Base-by-base conservation (phyloP, 2,797 vertebrate species). In the Meriones psammophilus region DNA sequence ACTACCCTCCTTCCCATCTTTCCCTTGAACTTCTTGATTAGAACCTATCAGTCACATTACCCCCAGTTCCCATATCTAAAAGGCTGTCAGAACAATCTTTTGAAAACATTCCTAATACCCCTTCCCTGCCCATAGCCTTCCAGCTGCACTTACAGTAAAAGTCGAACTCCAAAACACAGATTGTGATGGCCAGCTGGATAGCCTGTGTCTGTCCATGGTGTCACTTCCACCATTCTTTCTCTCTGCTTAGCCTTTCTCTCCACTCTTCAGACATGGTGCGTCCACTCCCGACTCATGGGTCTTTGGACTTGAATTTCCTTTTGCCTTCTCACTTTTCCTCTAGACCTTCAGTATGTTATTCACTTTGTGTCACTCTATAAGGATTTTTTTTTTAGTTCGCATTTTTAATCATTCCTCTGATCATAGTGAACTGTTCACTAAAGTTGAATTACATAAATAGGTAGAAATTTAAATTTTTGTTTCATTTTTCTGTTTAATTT, bases 61-160 rank as follows among this genome's bases (percentile, higher is more conserved):
- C 78, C 15, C 84, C 36, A 30, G 36, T 95, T 73, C 94, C 26
- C 89, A 74, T 84, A 39, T 79, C 56, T 74, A 73, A 9, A 78
- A 78, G 86, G n/a, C 36, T 94, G 13, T 66, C 64, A 89, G 46
- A 88, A 60, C 30, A 58, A 74, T 77, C 18, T 60, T 88, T 81
- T 88, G 30, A 90, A 94, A 96, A 77, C 58, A 94, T 58, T 54
- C 50, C 15, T 56, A 95, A 73, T 36, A 93, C 33, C 1, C 58
- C 8, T 77, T 56, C 33, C 15, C 54, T 84, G 46, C 12, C 80
- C 80, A 84, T 80, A 90, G 71, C 12, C 18, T 68, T 62, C 90
- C 54, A 14, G 26, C 15, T 88, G 28, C 24, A n/a, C 28, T 71
- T 73, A 62, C 28, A 87, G 28, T 84, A 54, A 88, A 92, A 96